Percentiles rank a stretch among this genome's conserved stretches.
Conservation (phyloP, 2,113 vertebrate species). For the Amphilophus citrinellus region DNA sequence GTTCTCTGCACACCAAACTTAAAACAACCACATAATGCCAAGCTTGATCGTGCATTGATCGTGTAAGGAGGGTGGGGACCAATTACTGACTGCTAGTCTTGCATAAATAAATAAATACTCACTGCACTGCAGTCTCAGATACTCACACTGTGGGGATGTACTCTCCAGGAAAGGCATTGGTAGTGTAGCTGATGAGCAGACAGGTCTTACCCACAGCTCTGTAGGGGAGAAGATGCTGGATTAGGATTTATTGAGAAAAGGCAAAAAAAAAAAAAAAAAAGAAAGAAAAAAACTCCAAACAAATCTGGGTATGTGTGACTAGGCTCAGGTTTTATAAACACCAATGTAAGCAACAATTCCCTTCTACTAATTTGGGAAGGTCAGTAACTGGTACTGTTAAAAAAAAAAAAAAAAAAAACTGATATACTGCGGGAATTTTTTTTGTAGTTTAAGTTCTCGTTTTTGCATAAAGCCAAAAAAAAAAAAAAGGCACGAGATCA, state of each 20-base stretch:
- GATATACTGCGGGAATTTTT: neutral
- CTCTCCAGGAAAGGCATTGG: conserved; percentile 98
- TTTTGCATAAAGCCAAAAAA: neutral
- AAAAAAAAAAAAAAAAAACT: neutral
- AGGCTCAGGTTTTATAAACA: neutral
- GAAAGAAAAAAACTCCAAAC: neutral
- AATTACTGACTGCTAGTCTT: neutral
- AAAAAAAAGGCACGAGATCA: neutral
- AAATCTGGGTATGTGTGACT: neutral
- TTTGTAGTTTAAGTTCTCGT: neutral
- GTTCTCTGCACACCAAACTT: neutral
- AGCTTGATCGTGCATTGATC: neutral
- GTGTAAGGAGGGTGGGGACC: conserved; percentile 3
- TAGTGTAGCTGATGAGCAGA: conserved; percentile 99
- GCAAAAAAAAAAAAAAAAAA: neutral
- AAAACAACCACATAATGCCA: neutral
- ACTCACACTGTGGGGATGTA: conserved; percentile 99
- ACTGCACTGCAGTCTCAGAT: conserved; percentile 27
- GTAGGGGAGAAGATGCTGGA: conserved; percentile 29
- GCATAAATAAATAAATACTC: conserved; percentile 41
- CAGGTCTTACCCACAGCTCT: conserved; percentile 99
- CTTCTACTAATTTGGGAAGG: neutral
- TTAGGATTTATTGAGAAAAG: neutral
- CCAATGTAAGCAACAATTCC: neutral
- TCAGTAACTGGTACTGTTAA: neutral